A percentile compares a stretch with the other conserved stretches of the same genome.
phyloP scores from a whole-genome alignment of 2,113 vertebrate species.

The Otolemur garnettii region DNA sequence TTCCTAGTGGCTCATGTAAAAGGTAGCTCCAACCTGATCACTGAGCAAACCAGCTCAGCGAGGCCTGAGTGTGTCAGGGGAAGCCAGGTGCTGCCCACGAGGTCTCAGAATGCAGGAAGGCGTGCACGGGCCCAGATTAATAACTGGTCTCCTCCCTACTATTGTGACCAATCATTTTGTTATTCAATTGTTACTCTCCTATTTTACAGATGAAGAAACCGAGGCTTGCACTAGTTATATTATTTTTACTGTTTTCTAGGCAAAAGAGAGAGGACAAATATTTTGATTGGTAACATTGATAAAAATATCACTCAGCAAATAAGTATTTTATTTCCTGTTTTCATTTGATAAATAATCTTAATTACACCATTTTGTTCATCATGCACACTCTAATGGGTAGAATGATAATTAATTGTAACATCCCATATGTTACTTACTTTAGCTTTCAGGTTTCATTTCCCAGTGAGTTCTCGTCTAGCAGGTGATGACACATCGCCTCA shows the following conservation, averaged over 20 bases:
- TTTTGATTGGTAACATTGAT: constrained; percentile 11
- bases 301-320: not conserved
- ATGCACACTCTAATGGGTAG: not conserved
- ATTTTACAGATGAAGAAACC: not conserved
- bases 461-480: not conserved
- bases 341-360: constrained; percentile 32
- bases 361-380: not conserved
- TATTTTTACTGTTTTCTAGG: not conserved
- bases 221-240: too few relatives aligned
- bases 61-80: fast-evolving
- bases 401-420: not conserved
- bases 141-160: fast-evolving
- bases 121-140: fast-evolving
- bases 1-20: too few relatives aligned
- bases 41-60: not conserved
- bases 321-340: not conserved
- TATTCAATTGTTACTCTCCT: not conserved
- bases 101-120: too few relatives aligned
- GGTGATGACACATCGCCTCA: not conserved
- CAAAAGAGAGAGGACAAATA: not conserved
- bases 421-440: not conserved
- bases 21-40: not conserved
- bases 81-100: fast-evolving
- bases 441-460: not conserved
- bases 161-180: fast-evolving